Percentiles rank a stretch among this genome's conserved stretches.
These are phyloP conservation scores for Chaenodraco wilsoni DNA, from an alignment of 2,797 vertebrate genomes.

Conservation along the genomic window DNA sequence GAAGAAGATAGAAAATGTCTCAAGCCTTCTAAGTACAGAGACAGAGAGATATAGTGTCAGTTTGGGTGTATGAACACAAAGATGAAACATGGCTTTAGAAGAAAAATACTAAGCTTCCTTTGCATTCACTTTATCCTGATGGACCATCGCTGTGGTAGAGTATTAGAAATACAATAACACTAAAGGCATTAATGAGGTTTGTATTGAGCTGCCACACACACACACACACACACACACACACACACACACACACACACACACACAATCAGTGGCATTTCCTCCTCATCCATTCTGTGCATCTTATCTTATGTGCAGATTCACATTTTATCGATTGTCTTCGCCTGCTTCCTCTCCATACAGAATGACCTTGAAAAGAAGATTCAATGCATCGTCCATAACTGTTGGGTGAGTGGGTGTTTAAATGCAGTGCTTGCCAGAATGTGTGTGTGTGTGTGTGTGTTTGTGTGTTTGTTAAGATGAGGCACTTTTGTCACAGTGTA, in stretches of 20 bases:
- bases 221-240: neutral
- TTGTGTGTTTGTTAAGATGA: neutral
- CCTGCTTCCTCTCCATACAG: slow-evolving; percentile 26
- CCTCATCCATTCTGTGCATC: slow-evolving; percentile 14
- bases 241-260: slow-evolving; percentile 2
- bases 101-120: slow-evolving; percentile 42
- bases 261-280: slow-evolving; percentile 27
- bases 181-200: slow-evolving; percentile 67
- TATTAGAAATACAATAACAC: slow-evolving; percentile 67
- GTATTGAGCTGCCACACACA: slow-evolving; percentile 48
- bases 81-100: slow-evolving; percentile 11
- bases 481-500: slow-evolving; percentile 63
- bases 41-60: neutral
- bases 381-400: neutral
- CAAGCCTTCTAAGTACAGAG: neutral
- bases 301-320: slow-evolving; percentile 46
- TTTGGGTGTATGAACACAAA: slow-evolving; percentile 26
- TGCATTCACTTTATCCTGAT: slow-evolving; percentile 33
- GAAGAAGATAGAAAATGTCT: neutral
- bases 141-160: slow-evolving; percentile 46
- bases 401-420: slow-evolving; percentile 1
- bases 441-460: neutral
- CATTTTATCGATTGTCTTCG: slow-evolving; percentile 46
- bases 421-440: neutral
- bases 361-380: slow-evolving; percentile 9